Conservation (phyloP, 2,113 vertebrate genomes). For the Aramus guarauna region DNA sequence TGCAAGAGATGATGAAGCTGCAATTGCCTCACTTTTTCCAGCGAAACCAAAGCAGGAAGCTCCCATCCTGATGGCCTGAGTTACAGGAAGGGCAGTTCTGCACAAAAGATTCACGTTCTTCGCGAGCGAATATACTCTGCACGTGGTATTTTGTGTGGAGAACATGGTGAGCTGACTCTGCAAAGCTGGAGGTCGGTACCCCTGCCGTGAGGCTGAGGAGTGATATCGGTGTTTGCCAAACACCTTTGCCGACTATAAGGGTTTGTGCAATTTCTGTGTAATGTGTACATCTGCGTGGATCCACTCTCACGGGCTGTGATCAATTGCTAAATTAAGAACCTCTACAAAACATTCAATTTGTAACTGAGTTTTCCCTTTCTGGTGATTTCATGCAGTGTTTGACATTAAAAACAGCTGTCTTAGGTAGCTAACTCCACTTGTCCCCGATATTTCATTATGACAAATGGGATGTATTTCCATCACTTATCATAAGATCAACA, state of each 20-base stretch:
- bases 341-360: neutral
- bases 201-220: neutral
- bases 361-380: neutral
- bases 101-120: neutral
- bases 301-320: neutral
- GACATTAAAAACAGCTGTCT: neutral
- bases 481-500: conserved; percentile 46
- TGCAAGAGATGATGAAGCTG: neutral
- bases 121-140: neutral
- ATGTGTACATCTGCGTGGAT: neutral
- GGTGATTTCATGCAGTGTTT: neutral
- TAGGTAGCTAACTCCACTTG: conserved; percentile 31
- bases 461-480: conserved; percentile 37
- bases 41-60: neutral
- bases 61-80: neutral
- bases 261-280: neutral
- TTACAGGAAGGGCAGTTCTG: neutral
- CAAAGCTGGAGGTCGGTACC: neutral
- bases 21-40: conserved; percentile 15
- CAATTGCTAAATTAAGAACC: neutral
- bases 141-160: accelerated
- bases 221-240: neutral
- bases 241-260: neutral
- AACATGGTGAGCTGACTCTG: neutral
- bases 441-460: conserved; percentile 16